A percentile compares a stretch with the other conserved stretches of the same genome.
These are phyloP conservation scores for Dipodomys stephensi DNA, from an alignment of 2,113 vertebrate species.

Conservation along the genomic window DNA sequence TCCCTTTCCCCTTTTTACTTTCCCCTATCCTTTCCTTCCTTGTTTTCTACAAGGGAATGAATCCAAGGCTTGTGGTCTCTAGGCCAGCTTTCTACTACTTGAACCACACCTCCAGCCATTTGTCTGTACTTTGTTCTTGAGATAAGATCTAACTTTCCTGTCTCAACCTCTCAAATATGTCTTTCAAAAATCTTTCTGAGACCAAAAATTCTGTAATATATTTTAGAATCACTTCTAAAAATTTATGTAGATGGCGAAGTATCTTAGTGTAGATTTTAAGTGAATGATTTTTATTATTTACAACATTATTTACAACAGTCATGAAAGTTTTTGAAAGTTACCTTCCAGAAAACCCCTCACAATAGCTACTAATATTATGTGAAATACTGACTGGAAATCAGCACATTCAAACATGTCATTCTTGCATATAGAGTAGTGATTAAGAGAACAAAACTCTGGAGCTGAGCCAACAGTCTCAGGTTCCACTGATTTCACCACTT, in stretches of 20 bases:
- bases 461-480: conserved; percentile 51
- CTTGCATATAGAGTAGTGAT: conserved; percentile 4
- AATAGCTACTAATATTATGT: background rate
- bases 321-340: conserved; percentile 14
- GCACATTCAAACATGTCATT: conserved; percentile 42
- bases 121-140: too few species aligned
- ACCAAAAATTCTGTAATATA: conserved; percentile 33
- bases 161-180: background rate
- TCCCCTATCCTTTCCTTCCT: too few species aligned
- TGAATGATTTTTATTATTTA: background rate
- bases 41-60: background rate
- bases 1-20: too few species aligned
- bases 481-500: conserved; percentile 46
- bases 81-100: too few species aligned
- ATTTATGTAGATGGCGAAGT: background rate
- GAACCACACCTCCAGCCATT: background rate
- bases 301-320: background rate
- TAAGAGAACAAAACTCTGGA: conserved; percentile 35
- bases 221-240: conserved; percentile 49
- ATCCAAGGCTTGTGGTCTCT: too few species aligned
- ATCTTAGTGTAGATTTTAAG: conserved; percentile 15
- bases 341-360: background rate
- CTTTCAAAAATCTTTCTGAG: conserved; percentile 41
- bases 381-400: background rate
- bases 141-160: too few species aligned